Evolutionary conservation across 2,113 vertebrate species (phyloP).

Genomic region (Laterallus jamaicensis): DNA sequence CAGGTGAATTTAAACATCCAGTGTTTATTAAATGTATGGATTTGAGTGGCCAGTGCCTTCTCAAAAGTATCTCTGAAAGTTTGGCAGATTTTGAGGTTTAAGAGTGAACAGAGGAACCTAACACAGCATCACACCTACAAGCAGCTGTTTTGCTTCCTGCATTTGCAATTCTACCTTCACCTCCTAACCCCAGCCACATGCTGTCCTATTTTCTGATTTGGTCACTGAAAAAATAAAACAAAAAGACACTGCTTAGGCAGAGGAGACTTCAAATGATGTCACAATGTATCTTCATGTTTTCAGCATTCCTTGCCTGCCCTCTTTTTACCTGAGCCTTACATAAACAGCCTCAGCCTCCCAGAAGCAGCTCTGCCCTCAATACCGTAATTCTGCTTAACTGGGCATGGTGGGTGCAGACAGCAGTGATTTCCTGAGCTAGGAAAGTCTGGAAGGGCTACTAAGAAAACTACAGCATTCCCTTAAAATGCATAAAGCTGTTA

Average conservation of each 20-base stretch:
- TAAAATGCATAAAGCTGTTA: neutral
- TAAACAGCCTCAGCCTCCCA: neutral
- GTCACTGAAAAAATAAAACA: neutral
- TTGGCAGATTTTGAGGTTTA: neutral
- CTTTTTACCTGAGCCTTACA: conserved; percentile 2
- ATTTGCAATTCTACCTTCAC: neutral
- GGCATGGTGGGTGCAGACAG: neutral
- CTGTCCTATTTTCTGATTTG: neutral
- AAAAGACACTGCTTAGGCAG: neutral
- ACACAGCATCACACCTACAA: neutral
- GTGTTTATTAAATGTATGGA: neutral
- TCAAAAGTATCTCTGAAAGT: neutral
- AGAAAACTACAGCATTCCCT: neutral
- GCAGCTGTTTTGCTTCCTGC: neutral
- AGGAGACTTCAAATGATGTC: neutral
- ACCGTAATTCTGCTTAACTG: neutral
- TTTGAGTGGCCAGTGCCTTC: neutral
- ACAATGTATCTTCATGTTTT: neutral
- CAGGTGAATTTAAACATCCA: neutral
- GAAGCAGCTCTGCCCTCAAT: neutral
- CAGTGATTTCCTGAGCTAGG: neutral
- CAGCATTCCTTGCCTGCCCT: neutral
- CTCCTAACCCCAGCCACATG: neutral
- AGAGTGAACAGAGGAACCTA: neutral
- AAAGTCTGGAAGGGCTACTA: neutral